Evolutionary conservation across 2,888 invertebrate genomes (phyloP), one percentile per base, ranked within the genome.

Genomic region (Sinohyriopsis cumingii): DNA sequence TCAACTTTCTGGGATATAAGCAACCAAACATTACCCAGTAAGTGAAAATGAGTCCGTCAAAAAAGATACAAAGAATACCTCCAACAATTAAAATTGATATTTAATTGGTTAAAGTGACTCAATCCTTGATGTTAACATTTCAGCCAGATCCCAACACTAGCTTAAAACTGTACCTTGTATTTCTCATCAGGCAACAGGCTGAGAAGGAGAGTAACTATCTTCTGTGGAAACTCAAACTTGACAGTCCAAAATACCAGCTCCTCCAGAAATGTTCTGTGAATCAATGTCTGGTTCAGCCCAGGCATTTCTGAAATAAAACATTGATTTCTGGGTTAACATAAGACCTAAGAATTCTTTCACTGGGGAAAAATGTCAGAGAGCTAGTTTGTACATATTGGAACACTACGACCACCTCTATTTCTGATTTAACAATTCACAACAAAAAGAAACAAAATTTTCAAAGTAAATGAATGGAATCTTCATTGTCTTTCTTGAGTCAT

Each of bases 241-340:
- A 98, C 96, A 28, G 96, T 97, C 98, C 99, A 99, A 92, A 99
- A 98, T 82, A 98, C 95, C 80, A 99, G 93, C 91, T 99, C 99
- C 90, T 98, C 98, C 65, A 90, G 78, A 54, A 90, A 77, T 0
- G 83, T 85, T 28, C 69, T 71, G 73, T 90, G 89, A 20, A 66
- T 72, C 20, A 87, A 67, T 33, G 79, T 81, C 67, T 83, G 81
- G 53, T 76, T 77, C 56, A 87, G 69, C 1, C 82, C 83, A 9
- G 77, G 71, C 59, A 84, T 75, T 63, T 80, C 87, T 86, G 76
- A 22, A 77, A 71, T 45, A 45, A 45, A 45, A 45, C 45, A 45
- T 45, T 45, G 9, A 25, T 22, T 45, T 45, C 12, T 45, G 3
- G 45, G 45, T 12, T 24, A 65, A 55, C 20, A 24, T 18, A 7